These are phyloP conservation scores for Drosophila lowei DNA, from an alignment of 1,140 invertebrate genomes.

Conservation along the genomic window DNA sequence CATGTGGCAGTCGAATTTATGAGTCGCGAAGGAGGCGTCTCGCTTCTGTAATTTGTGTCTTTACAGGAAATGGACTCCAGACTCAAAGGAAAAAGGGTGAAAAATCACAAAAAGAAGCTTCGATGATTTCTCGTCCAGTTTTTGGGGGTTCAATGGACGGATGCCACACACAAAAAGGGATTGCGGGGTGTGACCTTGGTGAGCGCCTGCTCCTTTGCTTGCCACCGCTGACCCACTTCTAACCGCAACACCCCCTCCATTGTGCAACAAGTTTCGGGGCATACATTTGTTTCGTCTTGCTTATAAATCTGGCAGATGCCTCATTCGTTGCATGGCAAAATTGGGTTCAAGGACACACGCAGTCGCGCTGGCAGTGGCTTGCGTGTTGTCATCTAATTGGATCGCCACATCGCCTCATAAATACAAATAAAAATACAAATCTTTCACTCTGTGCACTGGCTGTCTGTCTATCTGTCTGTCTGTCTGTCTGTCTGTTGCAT, in stretches of 20 bases:
- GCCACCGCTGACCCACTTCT: slow-evolving; percentile 30
- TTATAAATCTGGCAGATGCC: slow-evolving; percentile 22
- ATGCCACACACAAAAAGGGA: neutral
- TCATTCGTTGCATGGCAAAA: slow-evolving; percentile 1
- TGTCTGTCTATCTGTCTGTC: neutral
- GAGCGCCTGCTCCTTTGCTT: neutral
- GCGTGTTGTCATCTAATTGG: slow-evolving; percentile 37
- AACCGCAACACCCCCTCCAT: neutral
- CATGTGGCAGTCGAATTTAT: slow-evolving; percentile 71
- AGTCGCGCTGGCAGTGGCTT: too few species aligned
- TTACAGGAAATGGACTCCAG: slow-evolving; percentile 47
- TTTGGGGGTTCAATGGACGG: slow-evolving; percentile 40
- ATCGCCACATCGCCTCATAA: neutral
- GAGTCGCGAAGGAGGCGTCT: slow-evolving; percentile 23
- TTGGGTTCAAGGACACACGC: slow-evolving; percentile 40
- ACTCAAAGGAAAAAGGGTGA: too few species aligned
- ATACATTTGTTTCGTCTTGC: slow-evolving; percentile 3
- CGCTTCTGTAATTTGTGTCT: slow-evolving; percentile 54
- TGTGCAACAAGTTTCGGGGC: slow-evolving; percentile 38
- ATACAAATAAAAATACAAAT: too few species aligned
- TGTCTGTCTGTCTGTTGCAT: slow-evolving; percentile 3
- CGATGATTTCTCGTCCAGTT: slow-evolving; percentile 8
- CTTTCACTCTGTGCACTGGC: neutral
- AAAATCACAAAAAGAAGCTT: neutral
- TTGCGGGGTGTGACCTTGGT: slow-evolving; percentile 19